Percentiles rank a stretch among this genome's conserved stretches.
These are phyloP conservation scores for Brachionus paranguensis DNA, from an alignment of 1,140 invertebrate species.

Conservation along the genomic window DNA sequence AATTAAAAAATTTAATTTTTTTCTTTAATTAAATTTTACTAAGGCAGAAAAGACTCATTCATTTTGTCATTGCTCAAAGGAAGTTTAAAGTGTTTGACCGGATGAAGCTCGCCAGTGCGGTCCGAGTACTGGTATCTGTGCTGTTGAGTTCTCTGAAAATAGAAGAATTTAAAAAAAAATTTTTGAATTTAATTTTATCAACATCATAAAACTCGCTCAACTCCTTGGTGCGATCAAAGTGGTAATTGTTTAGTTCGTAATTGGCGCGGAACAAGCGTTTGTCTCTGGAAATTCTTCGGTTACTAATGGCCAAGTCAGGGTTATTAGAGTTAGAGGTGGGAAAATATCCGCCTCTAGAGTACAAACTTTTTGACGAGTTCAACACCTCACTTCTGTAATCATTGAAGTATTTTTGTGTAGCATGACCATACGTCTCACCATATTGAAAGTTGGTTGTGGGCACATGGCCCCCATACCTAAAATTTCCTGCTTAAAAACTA, in stretches of 20 bases:
- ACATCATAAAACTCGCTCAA: slow-evolving; percentile 49
- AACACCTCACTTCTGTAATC: slow-evolving; percentile 52
- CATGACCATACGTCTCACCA: slow-evolving; percentile 56
- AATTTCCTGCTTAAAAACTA: neutral
- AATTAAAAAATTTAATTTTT: neutral
- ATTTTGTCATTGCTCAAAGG: slow-evolving; percentile 42
- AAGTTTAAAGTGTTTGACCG: slow-evolving; percentile 51
- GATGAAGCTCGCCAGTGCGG: slow-evolving; percentile 48
- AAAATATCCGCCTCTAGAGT: slow-evolving; percentile 48
- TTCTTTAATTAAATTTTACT: slow-evolving; percentile 1
- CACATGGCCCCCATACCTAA: slow-evolving; percentile 54
- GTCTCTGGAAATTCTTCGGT: slow-evolving; percentile 48
- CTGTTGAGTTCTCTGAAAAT: slow-evolving; percentile 48
- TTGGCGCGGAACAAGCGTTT: slow-evolving; percentile 49
- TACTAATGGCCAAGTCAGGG: slow-evolving; percentile 51
- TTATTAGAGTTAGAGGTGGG: slow-evolving; percentile 54
- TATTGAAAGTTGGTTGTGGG: slow-evolving; percentile 56
- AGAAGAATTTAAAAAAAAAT: slow-evolving; percentile 7
- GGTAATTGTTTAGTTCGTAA: slow-evolving; percentile 51
- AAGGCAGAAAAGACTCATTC: slow-evolving; percentile 31
- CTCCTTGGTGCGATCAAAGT: slow-evolving; percentile 52
- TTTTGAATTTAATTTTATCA: slow-evolving; percentile 1
- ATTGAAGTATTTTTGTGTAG: slow-evolving; percentile 55
- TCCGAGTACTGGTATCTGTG: slow-evolving; percentile 54
- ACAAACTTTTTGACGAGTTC: slow-evolving; percentile 50